Conservation (phyloP, 92 coral and sea anemone species). For the Zoanthus solanderi region DNA sequence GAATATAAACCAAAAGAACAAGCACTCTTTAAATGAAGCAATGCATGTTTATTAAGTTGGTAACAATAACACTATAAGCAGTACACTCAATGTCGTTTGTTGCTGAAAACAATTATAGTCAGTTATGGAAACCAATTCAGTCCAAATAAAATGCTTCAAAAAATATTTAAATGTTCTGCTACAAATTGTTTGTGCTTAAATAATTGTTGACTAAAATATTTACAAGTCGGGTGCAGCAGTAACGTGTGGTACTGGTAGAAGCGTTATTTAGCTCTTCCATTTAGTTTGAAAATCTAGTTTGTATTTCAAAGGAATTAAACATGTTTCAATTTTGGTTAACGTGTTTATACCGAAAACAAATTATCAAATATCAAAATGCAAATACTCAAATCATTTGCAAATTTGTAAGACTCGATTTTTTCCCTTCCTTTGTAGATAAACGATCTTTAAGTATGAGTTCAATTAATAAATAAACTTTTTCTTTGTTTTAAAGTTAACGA, state of each 20-base stretch:
- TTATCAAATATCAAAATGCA: constrained; percentile 1
- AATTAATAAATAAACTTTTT: background rate
- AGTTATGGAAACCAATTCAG: too few species aligned
- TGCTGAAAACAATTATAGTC: too few species aligned
- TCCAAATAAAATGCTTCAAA: background rate
- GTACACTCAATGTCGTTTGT: background rate
- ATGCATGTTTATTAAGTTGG: background rate
- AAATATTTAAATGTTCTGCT: background rate
- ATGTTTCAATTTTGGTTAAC: background rate
- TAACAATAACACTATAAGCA: background rate
- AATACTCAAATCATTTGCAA: constrained; percentile 4
- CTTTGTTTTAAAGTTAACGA: background rate
- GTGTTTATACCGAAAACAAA: background rate
- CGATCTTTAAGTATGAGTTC: background rate
- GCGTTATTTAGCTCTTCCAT: background rate
- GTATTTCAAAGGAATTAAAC: background rate
- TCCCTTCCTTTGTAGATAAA: background rate
- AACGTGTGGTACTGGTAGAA: background rate
- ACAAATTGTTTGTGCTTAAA: background rate
- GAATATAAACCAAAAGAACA: background rate
- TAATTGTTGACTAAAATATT: background rate
- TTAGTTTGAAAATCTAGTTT: background rate
- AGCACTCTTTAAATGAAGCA: background rate
- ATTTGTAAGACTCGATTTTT: background rate
- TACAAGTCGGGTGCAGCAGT: background rate